A percentile compares a stretch with the other conserved stretches of the same genome.
Conservation (phyloP, 2,113 vertebrate species). For the Percopsis transmontana region DNA sequence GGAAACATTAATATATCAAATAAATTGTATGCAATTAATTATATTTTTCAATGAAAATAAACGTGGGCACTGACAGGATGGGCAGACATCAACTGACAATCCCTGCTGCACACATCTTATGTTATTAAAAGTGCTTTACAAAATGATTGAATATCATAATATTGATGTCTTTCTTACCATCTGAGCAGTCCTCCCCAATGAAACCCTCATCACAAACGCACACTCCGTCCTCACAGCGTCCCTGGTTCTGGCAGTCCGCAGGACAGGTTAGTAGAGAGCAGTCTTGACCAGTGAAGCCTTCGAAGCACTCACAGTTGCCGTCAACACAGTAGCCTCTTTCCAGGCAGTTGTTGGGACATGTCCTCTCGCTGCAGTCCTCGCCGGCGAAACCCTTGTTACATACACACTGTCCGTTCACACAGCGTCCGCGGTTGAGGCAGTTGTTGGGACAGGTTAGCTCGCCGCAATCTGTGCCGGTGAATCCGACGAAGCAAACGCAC, state of each 20-base stretch:
- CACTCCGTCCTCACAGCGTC: constrained; percentile 80
- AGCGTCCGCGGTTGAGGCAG: constrained; percentile 83
- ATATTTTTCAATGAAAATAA: background rate
- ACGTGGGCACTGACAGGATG: too few species aligned
- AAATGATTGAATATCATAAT: too few species aligned
- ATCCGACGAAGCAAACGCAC: constrained; percentile 83
- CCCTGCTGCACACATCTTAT: too few species aligned
- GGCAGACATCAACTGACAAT: too few species aligned
- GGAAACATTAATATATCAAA: constrained; percentile 3
- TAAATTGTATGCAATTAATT: background rate
- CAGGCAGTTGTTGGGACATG: constrained; percentile 85
- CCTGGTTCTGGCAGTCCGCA: constrained; percentile 80
- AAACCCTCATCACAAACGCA: constrained; percentile 88
- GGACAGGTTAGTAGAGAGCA: constrained; percentile 82
- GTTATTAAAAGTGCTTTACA: too few species aligned
- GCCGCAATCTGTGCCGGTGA: constrained; percentile 82
- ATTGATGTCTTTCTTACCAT: constrained; percentile 59
- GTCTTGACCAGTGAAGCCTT: constrained; percentile 82
- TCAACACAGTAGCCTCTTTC: constrained; percentile 81
- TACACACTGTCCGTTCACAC: constrained; percentile 83
- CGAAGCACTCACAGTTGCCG: constrained; percentile 84
- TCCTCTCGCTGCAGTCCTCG: constrained; percentile 83
- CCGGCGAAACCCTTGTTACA: constrained; percentile 85
- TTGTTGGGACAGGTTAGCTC: constrained; percentile 83
- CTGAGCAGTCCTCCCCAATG: constrained; percentile 85